Base-by-base conservation (phyloP, 2,797 vertebrate species). In the Tarsius wallacei region DNA sequence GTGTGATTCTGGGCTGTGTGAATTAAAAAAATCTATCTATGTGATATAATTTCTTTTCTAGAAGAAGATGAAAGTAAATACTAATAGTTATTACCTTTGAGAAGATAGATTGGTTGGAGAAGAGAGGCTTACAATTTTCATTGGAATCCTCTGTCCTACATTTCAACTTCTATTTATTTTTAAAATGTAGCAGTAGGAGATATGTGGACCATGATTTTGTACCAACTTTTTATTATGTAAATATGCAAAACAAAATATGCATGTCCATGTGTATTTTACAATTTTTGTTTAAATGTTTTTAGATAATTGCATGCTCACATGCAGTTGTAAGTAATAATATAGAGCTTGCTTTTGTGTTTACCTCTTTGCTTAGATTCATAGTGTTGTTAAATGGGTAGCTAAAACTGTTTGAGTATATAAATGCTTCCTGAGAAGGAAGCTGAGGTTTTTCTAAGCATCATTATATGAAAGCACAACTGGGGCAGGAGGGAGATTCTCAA, bases 81-180 rank as follows among this genome's bases (percentile, higher is more conserved):
- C 11, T 78, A 77, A 66, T 73, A 78, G 73, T 87, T 80, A 94
- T 42, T 89, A 70, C 80, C 21, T 97, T 83, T 94, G 49, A 24
- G 51, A 51, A 51, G 63, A 73, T 49, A 97, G 57, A 70, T 21
- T 55, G 47, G 22, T 82, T 93, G 47, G 24, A 74, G 36, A 85
- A 91, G 26, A 64, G 21, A 49, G 21, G 6, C 12, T 83, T 90
- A 84, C n/a, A 80, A 28, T 91, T 93, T 93, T 51, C 31, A 61
- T 80, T 90, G 87, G 53, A 90, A 64, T 71, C n/a, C 33, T 89
- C 31, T 83, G 66, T 78, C 59, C 63, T 82, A 21, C 53, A 85
- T 53, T n/a, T 7, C 49, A 90, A 70, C 36, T 91, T 86, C 49
- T 91, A 88, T 64, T 83, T 78, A 76, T 63, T 82, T 55, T 61